Conservation (phyloP, 1,140 invertebrate species). For the Scaptomyza graminum region DNA sequence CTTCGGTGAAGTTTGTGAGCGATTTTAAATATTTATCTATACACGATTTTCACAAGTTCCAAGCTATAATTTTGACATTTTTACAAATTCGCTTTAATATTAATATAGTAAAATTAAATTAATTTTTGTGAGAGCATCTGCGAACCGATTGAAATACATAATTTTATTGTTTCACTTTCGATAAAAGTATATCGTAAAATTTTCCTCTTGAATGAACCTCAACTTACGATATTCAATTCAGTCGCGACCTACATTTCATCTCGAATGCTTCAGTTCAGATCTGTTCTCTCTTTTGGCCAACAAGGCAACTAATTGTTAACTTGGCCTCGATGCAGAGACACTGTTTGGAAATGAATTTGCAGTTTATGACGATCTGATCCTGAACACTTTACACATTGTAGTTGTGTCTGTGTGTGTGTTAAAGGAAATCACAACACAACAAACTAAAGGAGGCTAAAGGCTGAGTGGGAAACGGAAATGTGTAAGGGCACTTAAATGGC, state of each 20-base stretch:
- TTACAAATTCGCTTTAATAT: neutral
- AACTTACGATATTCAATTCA: slow-evolving; percentile 55
- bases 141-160: neutral
- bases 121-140: slow-evolving; percentile 6
- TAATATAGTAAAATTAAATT: neutral
- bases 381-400: slow-evolving; percentile 45
- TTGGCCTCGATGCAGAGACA: slow-evolving; percentile 18
- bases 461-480: slow-evolving; percentile 38
- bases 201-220: slow-evolving; percentile 72
- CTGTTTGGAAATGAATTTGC: slow-evolving; percentile 18
- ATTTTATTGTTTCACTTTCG: slow-evolving; percentile 5
- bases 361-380: slow-evolving; percentile 25
- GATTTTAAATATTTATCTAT: no score
- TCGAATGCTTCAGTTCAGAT: no score
- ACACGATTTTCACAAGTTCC: no score
- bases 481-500: slow-evolving; percentile 58
- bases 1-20: neutral
- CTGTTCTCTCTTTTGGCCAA: no score
- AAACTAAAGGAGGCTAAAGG: slow-evolving; percentile 13
- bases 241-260: no score
- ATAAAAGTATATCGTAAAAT: slow-evolving; percentile 66
- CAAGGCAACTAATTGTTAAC: slow-evolving; percentile 54
- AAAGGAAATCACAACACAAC: slow-evolving; percentile 53
- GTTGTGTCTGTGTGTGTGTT: neutral
- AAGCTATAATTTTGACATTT: no score